Base-by-base conservation (phyloP, 2,888 invertebrate genomes). In the Ceramica pisi region DNA sequence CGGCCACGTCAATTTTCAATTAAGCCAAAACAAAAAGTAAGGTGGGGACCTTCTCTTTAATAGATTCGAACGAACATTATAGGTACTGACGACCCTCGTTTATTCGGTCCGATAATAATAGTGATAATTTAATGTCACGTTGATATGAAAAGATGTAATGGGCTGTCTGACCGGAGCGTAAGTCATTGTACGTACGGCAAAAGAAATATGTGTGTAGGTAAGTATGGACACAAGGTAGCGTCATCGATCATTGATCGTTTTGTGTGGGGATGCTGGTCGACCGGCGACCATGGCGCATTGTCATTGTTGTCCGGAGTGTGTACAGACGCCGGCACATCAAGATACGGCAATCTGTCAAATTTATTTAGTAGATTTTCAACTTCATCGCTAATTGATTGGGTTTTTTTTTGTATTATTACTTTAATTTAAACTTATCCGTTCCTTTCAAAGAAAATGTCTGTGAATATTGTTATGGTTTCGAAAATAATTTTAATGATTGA, bases 1-100 rank as follows among this genome's bases (percentile, higher is more conserved):
- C 65, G 67, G 78, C 76, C 51, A 80, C 88, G 88, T 88, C 88
- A 85, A 81, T 84, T 88, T 87, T 86, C 86, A 88, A 88, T 88
- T 88, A 87, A 86, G 83, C 76, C 75, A 81, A 80, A 87, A 86
- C 87, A 86, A 86, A 86, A 75, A 85, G 81, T 67, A 46, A 68
- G 73, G 73, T 61, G 46, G 35, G 48, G 65, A 19, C 26, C 38
- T 66, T 21, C 50, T 35, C 19, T 78, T 80, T 69, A 78, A 80
- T 66, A 68, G 67, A 80, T 56, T 78, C 63, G 44, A 50, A 26
- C 16, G 56, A 71, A 67, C 35, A 69, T 72, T 55, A 67, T 65
- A 51, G 57, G 26, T 8, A 16, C 46, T 55, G 63, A 53, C 67
- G 50, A 56, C 50, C 69, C 59, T 59, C 69, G 46, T 80, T 80